Evolutionary conservation across 2,888 invertebrate species (phyloP).

Genomic region (Seira sanloemensis): DNA sequence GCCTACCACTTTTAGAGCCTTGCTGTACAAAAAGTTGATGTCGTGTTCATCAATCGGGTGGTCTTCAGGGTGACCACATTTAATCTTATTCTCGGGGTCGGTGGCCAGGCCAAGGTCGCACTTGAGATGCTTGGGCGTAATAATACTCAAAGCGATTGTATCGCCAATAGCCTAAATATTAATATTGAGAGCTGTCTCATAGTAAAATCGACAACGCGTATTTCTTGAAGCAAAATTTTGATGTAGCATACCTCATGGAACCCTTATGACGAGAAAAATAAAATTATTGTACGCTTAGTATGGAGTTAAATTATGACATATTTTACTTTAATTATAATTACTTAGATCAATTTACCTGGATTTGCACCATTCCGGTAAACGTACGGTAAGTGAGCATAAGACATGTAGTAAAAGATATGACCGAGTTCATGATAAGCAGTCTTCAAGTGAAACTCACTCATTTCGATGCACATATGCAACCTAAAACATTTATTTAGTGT

Average conservation of each 20-base stretch:
- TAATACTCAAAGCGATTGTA: conserved; percentile 74
- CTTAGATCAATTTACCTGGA: too few species aligned
- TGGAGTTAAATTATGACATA: conserved; percentile 79
- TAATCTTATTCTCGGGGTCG: conserved; percentile 39
- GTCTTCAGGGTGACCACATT: not conserved
- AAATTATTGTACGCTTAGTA: conserved; percentile 84
- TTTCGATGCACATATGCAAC: conserved; percentile 88
- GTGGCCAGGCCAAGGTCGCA: conserved; percentile 64
- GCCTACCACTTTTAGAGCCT: conserved; percentile 75
- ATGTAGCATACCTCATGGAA: conserved; percentile 77
- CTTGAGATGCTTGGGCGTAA: conserved; percentile 72
- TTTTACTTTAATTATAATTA: conserved; percentile 11
- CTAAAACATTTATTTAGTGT: conserved; percentile 76
- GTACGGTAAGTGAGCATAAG: conserved; percentile 77
- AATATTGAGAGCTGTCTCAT: too few species aligned
- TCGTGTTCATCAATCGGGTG: conserved; percentile 64
- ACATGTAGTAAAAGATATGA: conserved; percentile 78
- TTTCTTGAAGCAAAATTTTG: conserved; percentile 79
- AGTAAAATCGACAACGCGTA: not conserved
- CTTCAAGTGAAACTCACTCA: conserved; percentile 84
- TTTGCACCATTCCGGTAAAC: conserved; percentile 87
- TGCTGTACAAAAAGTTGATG: conserved; percentile 74
- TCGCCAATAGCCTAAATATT: conserved; percentile 74
- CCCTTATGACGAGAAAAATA: conserved; percentile 81
- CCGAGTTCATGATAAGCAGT: conserved; percentile 94